These are phyloP conservation scores for Anoncus sp. DNA, from an alignment of 2,888 invertebrate genomes.

Conservation along the genomic window DNA sequence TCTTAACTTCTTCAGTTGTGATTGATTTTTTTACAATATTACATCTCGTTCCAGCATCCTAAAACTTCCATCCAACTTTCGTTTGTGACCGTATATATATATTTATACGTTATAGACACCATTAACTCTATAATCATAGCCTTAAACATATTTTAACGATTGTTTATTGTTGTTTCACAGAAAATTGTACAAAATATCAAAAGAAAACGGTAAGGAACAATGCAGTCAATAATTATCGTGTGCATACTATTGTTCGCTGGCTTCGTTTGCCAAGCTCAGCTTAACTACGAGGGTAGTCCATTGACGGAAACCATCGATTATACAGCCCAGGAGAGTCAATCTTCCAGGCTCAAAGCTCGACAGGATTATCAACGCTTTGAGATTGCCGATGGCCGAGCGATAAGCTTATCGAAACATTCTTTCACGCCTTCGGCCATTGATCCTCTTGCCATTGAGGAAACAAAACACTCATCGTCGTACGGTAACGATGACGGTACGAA, in stretches of 20 bases:
- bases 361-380: conserved; percentile 57
- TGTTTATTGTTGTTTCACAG: conserved; percentile 65
- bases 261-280: conserved; percentile 66
- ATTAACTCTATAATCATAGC: too few relatives aligned
- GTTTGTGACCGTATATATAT: too few relatives aligned
- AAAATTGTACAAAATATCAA: conserved; percentile 54
- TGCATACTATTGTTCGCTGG: conserved; percentile 52
- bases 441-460: neutral
- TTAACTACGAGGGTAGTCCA: conserved; percentile 80
- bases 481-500: neutral
- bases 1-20: too few relatives aligned
- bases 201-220: conserved; percentile 29
- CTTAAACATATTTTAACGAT: neutral
- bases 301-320: conserved; percentile 79
- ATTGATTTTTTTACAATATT: too few relatives aligned
- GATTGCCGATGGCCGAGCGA: conserved; percentile 36
- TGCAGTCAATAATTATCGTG: conserved; percentile 58
- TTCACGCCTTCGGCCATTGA: conserved; percentile 20
- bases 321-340: conserved; percentile 77
- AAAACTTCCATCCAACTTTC: too few relatives aligned
- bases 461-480: neutral
- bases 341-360: conserved; percentile 67
- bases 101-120: too few relatives aligned
- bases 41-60: too few relatives aligned
- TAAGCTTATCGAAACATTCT: conserved; percentile 21